These are phyloP conservation scores for Limonius californicus DNA, from an alignment of 1,140 invertebrate genomes.

Conservation along the genomic window DNA sequence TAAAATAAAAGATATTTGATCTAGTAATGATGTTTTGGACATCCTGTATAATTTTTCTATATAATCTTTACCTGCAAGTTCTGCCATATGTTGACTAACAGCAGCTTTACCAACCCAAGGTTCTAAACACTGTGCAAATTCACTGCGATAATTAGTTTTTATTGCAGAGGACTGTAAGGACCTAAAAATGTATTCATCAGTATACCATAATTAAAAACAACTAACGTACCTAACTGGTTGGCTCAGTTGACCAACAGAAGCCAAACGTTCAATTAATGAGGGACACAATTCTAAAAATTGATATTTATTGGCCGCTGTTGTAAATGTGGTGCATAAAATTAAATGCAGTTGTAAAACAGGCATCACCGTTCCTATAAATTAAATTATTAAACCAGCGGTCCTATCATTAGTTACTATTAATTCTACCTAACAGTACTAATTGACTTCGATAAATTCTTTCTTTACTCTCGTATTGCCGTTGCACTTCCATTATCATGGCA, in stretches of 20 bases:
- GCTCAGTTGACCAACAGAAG: conserved; percentile 62
- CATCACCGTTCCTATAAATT: conserved; percentile 56
- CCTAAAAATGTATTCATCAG: too few relatives aligned
- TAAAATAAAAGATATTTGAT: too few relatives aligned
- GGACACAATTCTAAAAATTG: conserved; percentile 68
- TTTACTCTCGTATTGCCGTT: conserved; percentile 65
- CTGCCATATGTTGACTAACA: conserved; percentile 43
- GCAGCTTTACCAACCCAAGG: conserved; percentile 54
- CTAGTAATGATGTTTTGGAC: too few relatives aligned
- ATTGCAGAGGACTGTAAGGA: conserved; percentile 57
- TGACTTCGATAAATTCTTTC: conserved; percentile 61
- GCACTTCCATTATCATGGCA: conserved; percentile 59
- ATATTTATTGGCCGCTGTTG: conserved; percentile 64
- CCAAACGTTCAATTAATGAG: conserved; percentile 61
- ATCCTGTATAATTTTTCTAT: too few relatives aligned
- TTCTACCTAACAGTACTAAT: conserved; percentile 53
- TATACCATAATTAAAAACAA: too few relatives aligned
- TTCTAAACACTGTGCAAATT: conserved; percentile 61
- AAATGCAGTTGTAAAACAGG: conserved; percentile 65
- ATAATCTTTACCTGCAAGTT: conserved; percentile 36
- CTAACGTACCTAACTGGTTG: conserved; percentile 58
- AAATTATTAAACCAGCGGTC: not conserved
- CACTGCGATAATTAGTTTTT: conserved; percentile 60
- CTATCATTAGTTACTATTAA: too few relatives aligned
- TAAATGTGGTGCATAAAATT: conserved; percentile 64